Conservation (phyloP, 2,113 vertebrate species). For the Oplegnathus fasciatus region DNA sequence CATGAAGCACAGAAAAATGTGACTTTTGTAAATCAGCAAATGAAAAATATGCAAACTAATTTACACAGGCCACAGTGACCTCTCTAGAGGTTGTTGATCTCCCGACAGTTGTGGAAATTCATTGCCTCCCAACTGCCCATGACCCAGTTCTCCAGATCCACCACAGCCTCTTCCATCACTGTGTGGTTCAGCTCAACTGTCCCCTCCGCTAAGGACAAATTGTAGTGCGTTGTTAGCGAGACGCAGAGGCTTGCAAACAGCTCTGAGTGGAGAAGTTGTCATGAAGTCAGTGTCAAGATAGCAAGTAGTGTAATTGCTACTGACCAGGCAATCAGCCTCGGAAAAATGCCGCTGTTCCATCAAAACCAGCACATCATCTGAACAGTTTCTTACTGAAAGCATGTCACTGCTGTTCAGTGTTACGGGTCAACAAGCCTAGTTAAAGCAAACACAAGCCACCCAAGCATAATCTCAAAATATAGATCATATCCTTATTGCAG, state of each 20-base stretch:
- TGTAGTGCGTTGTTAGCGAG: constrained; percentile 7
- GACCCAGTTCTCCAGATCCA: constrained; percentile 41
- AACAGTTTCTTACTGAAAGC: neutral
- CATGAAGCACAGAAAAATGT: neutral
- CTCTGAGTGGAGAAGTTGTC: constrained; percentile 14
- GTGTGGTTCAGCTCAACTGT: constrained; percentile 11
- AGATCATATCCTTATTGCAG: neutral
- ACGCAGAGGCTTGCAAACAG: neutral
- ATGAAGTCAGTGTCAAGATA: constrained; percentile 13
- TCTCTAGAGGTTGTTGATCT: constrained; percentile 9
- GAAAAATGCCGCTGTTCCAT: neutral
- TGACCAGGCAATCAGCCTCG: constrained; percentile 22
- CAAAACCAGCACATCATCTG: neutral
- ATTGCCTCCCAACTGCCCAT: constrained; percentile 4
- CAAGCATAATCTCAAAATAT: neutral
- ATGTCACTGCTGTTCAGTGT: neutral
- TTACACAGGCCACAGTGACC: neutral
- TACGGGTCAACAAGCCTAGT: neutral
- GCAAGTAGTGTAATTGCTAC: neutral
- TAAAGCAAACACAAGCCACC: neutral
- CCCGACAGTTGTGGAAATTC: constrained; percentile 5
- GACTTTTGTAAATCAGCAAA: neutral
- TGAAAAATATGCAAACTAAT: constrained; percentile 18
- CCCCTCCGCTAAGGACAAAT: neutral
- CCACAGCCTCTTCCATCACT: constrained; percentile 2